Evolutionary conservation across 2,888 invertebrate genomes (phyloP).

Genomic region (Zygothrica quintamaculata): DNA sequence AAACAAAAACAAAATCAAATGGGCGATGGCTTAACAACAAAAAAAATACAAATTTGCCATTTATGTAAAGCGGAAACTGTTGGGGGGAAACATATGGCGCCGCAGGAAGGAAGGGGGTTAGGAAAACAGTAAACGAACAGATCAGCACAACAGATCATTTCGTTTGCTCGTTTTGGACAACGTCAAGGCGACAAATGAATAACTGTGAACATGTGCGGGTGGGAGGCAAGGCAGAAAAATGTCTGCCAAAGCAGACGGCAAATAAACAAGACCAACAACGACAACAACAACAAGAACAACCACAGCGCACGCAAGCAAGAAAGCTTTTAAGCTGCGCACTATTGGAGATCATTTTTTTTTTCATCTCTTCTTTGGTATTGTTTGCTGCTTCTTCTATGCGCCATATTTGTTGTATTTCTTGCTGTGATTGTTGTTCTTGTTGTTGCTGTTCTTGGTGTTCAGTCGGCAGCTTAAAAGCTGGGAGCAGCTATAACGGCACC

Average conservation of each 20-base stretch:
- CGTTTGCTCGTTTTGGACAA: conserved; percentile 53
- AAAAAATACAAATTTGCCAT: conserved; percentile 62
- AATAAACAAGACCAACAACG: conserved; percentile 28
- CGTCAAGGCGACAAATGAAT: conserved; percentile 54
- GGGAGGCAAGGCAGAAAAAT: conserved; percentile 39
- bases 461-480: conserved; percentile 62
- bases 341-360: conserved; percentile 38
- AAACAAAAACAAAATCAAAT: conserved; percentile 35
- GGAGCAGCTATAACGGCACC: conserved; percentile 72
- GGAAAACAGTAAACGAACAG: too few species aligned
- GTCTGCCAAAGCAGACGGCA: conserved; percentile 44
- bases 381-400: conserved; percentile 29
- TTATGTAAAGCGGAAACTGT: conserved; percentile 64
- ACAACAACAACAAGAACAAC: conserved; percentile 1
- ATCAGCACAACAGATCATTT: conserved; percentile 45
- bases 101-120: conserved; percentile 5
- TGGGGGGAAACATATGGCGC: conserved; percentile 10
- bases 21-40: conserved; percentile 57
- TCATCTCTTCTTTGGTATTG: conserved; percentile 44
- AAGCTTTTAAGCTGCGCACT: conserved; percentile 54
- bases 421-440: conserved; percentile 16
- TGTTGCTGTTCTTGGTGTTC: conserved; percentile 28
- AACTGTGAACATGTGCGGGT: conserved; percentile 31
- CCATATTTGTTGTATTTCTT: conserved; percentile 45
- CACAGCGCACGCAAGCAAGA: conserved; percentile 6